Conservation (phyloP, 2,888 invertebrate species). For the Dryomyza anilis region DNA sequence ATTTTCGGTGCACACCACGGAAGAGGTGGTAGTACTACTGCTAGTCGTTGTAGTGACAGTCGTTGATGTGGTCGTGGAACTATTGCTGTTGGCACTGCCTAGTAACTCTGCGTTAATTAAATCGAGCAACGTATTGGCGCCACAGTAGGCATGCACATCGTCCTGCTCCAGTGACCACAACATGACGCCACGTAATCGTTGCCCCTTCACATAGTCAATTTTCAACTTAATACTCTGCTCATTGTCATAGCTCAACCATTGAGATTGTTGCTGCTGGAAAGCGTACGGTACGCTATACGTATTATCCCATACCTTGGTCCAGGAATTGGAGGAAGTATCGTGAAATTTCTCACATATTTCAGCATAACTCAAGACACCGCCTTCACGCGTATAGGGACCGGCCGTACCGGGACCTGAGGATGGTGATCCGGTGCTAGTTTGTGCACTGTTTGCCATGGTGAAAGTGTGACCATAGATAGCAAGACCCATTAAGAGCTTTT, state of each 20-base stretch:
- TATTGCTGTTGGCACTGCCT: not conserved
- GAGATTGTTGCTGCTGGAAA: constrained; percentile 77
- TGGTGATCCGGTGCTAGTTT: constrained; percentile 42
- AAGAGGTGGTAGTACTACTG: not conserved
- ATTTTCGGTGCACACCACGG: not conserved
- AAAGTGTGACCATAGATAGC: constrained; percentile 74
- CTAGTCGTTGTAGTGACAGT: not conserved
- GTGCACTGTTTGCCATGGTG: constrained; percentile 62
- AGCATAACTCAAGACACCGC: constrained; percentile 73
- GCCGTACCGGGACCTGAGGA: constrained; percentile 64
- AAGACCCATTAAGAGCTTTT: constrained; percentile 73
- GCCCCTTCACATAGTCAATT: constrained; percentile 80
- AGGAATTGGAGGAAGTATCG: constrained; percentile 46
- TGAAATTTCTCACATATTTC: constrained; percentile 68
- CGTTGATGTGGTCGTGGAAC: not conserved
- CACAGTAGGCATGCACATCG: constrained; percentile 84
- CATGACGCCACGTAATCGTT: constrained; percentile 75
- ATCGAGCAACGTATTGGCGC: constrained; percentile 10
- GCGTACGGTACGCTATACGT: constrained; percentile 70
- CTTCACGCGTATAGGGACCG: constrained; percentile 68
- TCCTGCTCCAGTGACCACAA: constrained; percentile 83
- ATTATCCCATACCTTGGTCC: constrained; percentile 41
- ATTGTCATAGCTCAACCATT: constrained; percentile 93
- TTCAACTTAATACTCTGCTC: constrained; percentile 78
- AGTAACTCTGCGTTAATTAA: not conserved